phyloP scores from a whole-genome alignment of 2,888 invertebrate species.

The Drosophila yooni region DNA sequence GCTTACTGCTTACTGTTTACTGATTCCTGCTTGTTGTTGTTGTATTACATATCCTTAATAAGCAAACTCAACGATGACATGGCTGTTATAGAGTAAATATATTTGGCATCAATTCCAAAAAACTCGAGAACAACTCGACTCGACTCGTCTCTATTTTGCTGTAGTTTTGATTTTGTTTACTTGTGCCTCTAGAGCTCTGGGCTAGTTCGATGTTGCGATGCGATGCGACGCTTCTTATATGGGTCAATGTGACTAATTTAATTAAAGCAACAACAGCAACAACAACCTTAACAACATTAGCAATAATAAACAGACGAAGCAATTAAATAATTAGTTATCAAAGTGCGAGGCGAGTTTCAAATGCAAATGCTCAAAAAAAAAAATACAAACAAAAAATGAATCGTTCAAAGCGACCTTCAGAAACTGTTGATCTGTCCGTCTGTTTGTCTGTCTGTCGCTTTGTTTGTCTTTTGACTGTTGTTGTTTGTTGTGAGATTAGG shows the following conservation, averaged over 20 bases:
- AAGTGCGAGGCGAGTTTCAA: constrained; percentile 40
- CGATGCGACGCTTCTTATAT: constrained; percentile 27
- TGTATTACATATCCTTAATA: too few species aligned
- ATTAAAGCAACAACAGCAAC: constrained; percentile 26
- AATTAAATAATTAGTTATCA: constrained; percentile 31
- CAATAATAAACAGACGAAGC: constrained; percentile 10
- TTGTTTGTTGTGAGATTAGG: constrained; percentile 23
- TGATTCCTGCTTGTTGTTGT: too few species aligned
- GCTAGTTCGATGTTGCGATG: neutral
- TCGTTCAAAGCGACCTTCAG: constrained; percentile 37
- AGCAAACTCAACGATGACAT: too few species aligned
- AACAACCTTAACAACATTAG: constrained; percentile 1
- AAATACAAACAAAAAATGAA: neutral
- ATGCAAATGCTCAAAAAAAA: constrained; percentile 49
- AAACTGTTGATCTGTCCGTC: constrained; percentile 2
- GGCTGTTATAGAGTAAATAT: neutral
- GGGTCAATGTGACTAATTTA: constrained; percentile 55
- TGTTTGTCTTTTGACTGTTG: neutral
- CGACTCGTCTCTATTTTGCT: constrained; percentile 14
- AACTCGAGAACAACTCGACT: constrained; percentile 2
- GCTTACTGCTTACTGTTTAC: too few species aligned
- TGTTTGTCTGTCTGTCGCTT: constrained; percentile 1
- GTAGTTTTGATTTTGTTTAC: constrained; percentile 22
- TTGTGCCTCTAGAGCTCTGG: constrained; percentile 20
- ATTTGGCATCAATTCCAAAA: neutral